Evolutionary conservation across 2,113 vertebrate genomes (phyloP), one percentile per base, ranked within the genome.

Genomic region (Gyps fulvus): DNA sequence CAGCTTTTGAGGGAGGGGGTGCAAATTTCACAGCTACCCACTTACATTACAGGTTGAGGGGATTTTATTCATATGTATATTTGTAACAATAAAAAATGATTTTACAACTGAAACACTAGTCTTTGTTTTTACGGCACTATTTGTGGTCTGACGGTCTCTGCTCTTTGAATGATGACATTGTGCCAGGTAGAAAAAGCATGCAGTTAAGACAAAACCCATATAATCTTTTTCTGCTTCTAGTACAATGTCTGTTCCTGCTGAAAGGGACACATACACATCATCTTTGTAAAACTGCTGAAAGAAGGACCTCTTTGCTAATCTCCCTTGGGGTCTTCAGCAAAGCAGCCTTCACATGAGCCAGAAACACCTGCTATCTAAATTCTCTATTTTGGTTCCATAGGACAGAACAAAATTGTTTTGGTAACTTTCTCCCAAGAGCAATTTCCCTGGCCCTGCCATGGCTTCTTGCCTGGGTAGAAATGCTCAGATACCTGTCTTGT

Each of bases 31-130:
- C 69, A 73, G 95, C 95, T 97, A 97, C 94, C 96, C 97, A 95
- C 96, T 97, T 97, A 95, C 97, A 96, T 98, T 98, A 97, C 98
- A 98, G 96, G 97, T 98, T 95, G 98, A 98, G 96, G 95, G 98
- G 97, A 98, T 98, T 99, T 99, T 98, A 98, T 98, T 98, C 97
- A 98, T 98, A 98, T 98, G 98, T 98, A 98, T 98, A 99, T 98
- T 99, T 99, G 98, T 98, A 98, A 96, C 98, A 98, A 99, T 99
- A 99, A 99, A 97, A 96, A 99, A 98, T 97, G 97, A 98, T 99
- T 99, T 99, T 99, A 98, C 99, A 99, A 97, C 96, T 97, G 98
- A 95, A 95, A 91, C 82, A 52, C 26, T 80, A 22, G 73, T 93
- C 49, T 76, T 57, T 13, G 3, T 74, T 95, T 92, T 94, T 97